Evolutionary conservation across 2,797 vertebrate species (phyloP).

Genomic region (Poeciliopsis infans): DNA sequence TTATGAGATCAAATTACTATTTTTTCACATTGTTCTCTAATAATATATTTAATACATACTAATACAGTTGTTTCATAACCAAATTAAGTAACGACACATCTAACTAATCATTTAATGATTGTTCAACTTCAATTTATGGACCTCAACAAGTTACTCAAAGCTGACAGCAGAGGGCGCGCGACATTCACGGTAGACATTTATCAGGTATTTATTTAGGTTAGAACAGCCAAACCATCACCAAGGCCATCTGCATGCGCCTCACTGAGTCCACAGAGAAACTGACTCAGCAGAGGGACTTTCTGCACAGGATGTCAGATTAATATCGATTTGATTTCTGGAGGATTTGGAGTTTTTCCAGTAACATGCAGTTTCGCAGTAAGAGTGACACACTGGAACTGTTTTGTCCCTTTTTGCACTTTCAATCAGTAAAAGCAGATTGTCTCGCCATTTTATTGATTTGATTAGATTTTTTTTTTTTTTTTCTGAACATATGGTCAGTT

Average conservation of each 20-base stretch:
- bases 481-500: neutral
- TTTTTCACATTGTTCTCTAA: neutral
- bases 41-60: neutral
- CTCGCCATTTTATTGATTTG: neutral
- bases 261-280: neutral
- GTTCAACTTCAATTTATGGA: neutral
- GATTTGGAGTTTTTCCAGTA: neutral
- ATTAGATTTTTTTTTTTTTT: too few species aligned
- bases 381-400: neutral
- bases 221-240: neutral
- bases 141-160: neutral
- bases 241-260: neutral
- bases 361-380: neutral
- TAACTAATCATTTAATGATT: neutral
- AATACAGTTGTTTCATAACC: neutral
- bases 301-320: neutral
- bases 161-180: constrained; percentile 40
- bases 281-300: neutral
- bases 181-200: neutral
- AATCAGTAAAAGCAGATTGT: neutral
- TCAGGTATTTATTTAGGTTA: constrained; percentile 28
- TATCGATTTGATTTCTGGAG: neutral
- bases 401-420: neutral
- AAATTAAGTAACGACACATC: neutral
- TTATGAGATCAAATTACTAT: neutral